Conservation (phyloP, 2,113 vertebrate genomes). For the Centropus bengalensis region DNA sequence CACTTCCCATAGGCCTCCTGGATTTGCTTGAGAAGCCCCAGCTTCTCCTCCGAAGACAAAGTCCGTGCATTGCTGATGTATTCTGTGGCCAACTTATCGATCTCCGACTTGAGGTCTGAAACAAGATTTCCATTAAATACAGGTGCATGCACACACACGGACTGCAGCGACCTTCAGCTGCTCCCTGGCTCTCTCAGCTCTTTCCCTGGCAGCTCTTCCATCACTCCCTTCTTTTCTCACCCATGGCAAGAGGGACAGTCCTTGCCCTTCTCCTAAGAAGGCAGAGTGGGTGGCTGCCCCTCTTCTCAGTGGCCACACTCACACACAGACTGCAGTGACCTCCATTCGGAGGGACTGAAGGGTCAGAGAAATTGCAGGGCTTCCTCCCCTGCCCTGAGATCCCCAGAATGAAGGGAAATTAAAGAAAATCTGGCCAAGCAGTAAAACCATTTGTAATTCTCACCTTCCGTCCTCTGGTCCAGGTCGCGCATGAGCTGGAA, state of each 20-base stretch:
- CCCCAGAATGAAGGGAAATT: not conserved
- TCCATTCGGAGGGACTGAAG: not conserved
- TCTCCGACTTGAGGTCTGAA: constrained; percentile 94
- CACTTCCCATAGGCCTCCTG: constrained; percentile 96
- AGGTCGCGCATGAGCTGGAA: constrained; percentile 97
- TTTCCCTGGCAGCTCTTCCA: not conserved
- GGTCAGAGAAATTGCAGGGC: not conserved
- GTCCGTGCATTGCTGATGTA: constrained; percentile 91
- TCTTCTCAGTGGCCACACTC: not conserved
- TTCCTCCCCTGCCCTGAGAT: not conserved
- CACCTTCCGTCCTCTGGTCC: constrained; percentile 96
- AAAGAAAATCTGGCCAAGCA: not conserved
- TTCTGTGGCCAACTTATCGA: constrained; percentile 92
- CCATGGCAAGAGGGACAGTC: not conserved
- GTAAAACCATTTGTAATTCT: not conserved
- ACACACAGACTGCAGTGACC: not conserved
- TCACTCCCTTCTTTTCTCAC: not conserved
- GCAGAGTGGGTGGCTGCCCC: not conserved
- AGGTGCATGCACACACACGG: no score
- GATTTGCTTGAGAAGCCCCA: constrained; percentile 93
- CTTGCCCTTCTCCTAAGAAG: not conserved
- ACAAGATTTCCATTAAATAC: not conserved
- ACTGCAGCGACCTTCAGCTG: not conserved
- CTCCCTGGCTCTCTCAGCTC: not conserved
- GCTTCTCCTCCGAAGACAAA: constrained; percentile 90